Evolutionary conservation across 1,140 invertebrate species (phyloP).

Genomic region (Drosophila gunungcola): DNA sequence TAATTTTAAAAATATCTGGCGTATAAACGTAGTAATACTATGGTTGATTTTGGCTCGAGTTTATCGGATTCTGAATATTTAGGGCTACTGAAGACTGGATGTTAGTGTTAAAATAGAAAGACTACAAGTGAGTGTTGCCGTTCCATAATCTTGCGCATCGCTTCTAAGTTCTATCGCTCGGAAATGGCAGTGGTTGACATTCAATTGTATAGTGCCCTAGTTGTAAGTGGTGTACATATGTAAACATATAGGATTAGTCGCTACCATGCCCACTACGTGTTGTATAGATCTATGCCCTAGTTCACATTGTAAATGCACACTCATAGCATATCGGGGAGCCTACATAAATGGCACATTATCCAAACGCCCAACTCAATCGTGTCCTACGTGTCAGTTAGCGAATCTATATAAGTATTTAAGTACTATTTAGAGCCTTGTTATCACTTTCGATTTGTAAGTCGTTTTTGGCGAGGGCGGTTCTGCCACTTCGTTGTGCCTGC

Average conservation of each 20-base stretch:
- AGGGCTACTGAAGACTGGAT: not conserved
- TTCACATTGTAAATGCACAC: conserved; percentile 80
- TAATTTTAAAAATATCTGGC: not conserved
- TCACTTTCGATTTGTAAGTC: conserved; percentile 79
- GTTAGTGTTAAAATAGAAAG: conserved; percentile 16
- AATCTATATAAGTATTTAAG: conserved; percentile 68
- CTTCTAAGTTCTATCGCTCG: conserved; percentile 40
- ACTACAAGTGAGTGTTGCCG: conserved; percentile 19
- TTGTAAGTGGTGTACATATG: conserved; percentile 50
- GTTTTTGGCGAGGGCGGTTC: conserved; percentile 58
- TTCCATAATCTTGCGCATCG: conserved; percentile 4
- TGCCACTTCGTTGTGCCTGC: conserved; percentile 55
- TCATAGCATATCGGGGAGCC: conserved; percentile 47
- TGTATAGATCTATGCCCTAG: conserved; percentile 67
- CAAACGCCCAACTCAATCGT: conserved; percentile 41
- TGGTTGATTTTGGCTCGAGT: not conserved
- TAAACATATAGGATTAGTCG: conserved; percentile 34
- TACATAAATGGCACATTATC: conserved; percentile 43
- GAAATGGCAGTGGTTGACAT: conserved; percentile 79
- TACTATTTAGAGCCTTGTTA: conserved; percentile 79
- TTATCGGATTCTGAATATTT: conserved; percentile 15
- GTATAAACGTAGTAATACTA: conserved; percentile 17
- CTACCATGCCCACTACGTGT: conserved; percentile 53
- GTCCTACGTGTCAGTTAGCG: conserved; percentile 58
- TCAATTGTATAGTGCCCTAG: conserved; percentile 74